phyloP scores from a whole-genome alignment of 2,888 invertebrate genomes.

The Caenorhabditis sulstoni region DNA sequence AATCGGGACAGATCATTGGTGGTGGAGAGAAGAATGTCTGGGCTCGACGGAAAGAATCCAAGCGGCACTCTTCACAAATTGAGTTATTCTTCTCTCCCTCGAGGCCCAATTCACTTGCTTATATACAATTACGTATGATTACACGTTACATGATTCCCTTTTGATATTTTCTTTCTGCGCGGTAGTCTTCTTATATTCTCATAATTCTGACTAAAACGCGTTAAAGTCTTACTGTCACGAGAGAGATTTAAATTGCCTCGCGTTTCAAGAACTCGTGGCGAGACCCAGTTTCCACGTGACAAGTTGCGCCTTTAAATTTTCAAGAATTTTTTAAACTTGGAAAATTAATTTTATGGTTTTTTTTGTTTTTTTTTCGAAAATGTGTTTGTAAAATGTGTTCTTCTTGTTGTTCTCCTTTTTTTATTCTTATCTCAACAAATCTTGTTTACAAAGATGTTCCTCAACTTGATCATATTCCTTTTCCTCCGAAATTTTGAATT shows the following conservation, averaged over 20 bases:
- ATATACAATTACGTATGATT: conserved; percentile 11
- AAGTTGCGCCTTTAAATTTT: not conserved
- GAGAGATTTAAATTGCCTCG: no score
- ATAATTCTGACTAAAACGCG: no score
- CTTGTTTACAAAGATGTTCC: no score
- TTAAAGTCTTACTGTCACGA: no score
- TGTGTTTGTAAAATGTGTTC: no score
- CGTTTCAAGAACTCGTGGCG: not conserved
- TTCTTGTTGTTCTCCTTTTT: no score
- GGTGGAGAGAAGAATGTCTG: not conserved
- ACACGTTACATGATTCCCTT: conserved; percentile 7
- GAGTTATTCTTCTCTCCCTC: not conserved
- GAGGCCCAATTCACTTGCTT: conserved; percentile 7
- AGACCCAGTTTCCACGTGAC: not conserved
- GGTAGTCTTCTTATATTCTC: no score
- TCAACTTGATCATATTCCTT: no score
- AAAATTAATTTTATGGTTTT: not conserved
- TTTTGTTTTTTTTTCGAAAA: no score
- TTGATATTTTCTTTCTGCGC: not conserved
- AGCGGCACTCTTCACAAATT: not conserved
- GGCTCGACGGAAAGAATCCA: not conserved
- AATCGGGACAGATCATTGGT: conserved; percentile 11
- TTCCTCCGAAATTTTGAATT: no score
- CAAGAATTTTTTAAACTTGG: not conserved
- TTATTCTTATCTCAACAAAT: no score